These are phyloP conservation scores for Rhodinocichla rosea DNA, from an alignment of 2,113 vertebrate genomes.

Conservation along the genomic window DNA sequence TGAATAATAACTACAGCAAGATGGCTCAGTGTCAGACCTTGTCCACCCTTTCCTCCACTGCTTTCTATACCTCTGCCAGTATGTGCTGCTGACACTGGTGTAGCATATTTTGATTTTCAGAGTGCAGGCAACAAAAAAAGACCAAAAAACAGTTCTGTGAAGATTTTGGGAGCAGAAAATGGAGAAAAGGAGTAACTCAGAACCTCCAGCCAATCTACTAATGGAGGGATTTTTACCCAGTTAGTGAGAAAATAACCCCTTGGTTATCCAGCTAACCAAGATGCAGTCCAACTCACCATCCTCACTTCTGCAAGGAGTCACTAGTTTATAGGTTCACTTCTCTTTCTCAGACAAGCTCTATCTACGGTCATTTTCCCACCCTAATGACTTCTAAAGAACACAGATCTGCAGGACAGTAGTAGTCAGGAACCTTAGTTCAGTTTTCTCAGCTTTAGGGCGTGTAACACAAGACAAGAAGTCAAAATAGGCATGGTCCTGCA, in stretches of 20 bases:
- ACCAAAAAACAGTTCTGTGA: neutral
- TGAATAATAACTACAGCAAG: neutral
- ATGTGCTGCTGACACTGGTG: neutral
- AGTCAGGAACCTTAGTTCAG: neutral
- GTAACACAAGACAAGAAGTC: neutral
- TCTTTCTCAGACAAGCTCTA: neutral
- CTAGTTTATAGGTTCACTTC: neutral
- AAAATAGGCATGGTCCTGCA: neutral
- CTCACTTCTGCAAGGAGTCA: neutral
- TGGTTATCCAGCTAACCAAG: neutral
- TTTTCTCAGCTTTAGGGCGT: accelerated
- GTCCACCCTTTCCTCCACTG: neutral
- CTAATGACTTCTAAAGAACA: neutral
- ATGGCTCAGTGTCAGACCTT: neutral
- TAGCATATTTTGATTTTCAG: neutral
- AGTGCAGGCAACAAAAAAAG: neutral
- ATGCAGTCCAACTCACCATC: neutral
- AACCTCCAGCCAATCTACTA: neutral
- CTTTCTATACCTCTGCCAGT: neutral
- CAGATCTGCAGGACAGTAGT: neutral
- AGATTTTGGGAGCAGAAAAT: neutral
- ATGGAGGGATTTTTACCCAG: neutral
- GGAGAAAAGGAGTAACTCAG: neutral
- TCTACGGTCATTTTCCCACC: neutral
- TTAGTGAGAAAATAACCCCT: neutral